Evolutionary conservation across 2,113 vertebrate species (phyloP).

Genomic region (Strix aluco): DNA sequence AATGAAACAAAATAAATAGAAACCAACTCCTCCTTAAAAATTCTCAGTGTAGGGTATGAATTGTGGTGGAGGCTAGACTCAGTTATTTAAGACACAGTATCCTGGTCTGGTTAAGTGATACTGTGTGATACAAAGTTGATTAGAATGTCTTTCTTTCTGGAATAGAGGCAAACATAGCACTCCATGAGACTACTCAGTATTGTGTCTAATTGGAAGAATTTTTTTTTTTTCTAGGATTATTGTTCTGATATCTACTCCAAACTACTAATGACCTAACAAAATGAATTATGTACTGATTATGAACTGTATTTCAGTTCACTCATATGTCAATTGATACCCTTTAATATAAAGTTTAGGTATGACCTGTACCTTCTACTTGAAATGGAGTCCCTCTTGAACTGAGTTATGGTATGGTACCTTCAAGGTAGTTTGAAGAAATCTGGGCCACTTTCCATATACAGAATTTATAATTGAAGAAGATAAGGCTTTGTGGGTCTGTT

Average conservation of each 20-base stretch:
- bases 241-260: background rate
- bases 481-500: background rate
- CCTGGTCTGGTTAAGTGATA: background rate
- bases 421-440: background rate
- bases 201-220: background rate
- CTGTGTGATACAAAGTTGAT: background rate
- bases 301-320: background rate
- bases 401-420: background rate
- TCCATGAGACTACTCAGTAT: background rate
- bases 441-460: background rate
- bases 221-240: background rate
- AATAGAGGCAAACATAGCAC: background rate
- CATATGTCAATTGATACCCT: rapidly evolving
- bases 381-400: background rate
- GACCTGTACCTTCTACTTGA: background rate
- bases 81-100: background rate
- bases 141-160: background rate
- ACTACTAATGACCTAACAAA: background rate
- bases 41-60: background rate
- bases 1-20: background rate
- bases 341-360: background rate
- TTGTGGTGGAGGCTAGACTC: background rate
- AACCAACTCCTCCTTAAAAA: background rate
- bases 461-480: background rate
- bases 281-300: background rate